These are phyloP conservation scores for Atlantisia rogersi DNA, from an alignment of 2,113 vertebrate genomes.

Conservation along the genomic window DNA sequence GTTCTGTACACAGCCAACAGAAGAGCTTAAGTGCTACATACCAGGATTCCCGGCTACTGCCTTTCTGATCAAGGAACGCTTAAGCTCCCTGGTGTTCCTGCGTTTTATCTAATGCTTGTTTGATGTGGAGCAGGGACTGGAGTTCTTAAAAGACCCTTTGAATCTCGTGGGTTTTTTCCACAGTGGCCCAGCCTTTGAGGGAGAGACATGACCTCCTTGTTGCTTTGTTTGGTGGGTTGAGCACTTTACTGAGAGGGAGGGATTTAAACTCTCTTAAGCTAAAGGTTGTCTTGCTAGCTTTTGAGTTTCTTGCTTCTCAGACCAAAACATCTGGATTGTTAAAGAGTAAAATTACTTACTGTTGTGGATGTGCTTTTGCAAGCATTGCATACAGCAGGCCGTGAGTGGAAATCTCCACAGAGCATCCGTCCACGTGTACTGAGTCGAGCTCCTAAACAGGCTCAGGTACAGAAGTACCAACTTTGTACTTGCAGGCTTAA, in stretches of 20 bases:
- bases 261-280: background rate
- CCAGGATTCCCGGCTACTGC: constrained; percentile 33
- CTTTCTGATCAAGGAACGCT: constrained; percentile 19
- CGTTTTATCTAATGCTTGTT: constrained; percentile 31
- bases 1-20: constrained; percentile 41
- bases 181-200: background rate
- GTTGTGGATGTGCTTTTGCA: background rate
- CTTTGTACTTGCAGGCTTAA: background rate
- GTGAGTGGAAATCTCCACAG: background rate
- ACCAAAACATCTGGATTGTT: background rate
- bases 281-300: background rate
- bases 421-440: background rate
- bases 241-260: background rate
- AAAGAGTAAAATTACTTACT: background rate
- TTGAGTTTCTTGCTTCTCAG: background rate
- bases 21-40: constrained; percentile 26
- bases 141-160: background rate
- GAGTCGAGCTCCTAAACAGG: background rate
- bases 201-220: background rate
- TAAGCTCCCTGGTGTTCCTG: constrained; percentile 54
- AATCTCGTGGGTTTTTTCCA: rapidly evolving
- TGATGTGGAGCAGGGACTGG: constrained; percentile 37
- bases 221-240: background rate
- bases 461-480: background rate
- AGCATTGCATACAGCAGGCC: background rate